Conservation (phyloP, 2,113 vertebrate genomes). For the Trinectes maculatus region DNA sequence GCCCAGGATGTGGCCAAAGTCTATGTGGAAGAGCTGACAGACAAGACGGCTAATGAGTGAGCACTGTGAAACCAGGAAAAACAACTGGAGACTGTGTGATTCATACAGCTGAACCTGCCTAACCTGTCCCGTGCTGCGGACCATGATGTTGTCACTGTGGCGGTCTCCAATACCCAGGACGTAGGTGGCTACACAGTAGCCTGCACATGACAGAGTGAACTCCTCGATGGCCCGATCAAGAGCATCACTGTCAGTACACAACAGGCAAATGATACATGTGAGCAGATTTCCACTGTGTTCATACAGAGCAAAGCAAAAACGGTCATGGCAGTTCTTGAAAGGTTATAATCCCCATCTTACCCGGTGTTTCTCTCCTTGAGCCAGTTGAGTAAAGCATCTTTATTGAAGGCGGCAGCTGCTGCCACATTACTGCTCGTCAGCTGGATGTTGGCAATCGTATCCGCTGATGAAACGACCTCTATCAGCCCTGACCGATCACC, state of each 20-base stretch:
- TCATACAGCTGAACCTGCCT: constrained; percentile 23
- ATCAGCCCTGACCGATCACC: constrained; percentile 96
- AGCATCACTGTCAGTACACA: constrained; percentile 84
- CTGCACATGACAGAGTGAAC: constrained; percentile 97
- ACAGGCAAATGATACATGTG: background rate
- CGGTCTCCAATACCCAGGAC: constrained; percentile 97
- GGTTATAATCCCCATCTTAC: constrained; percentile 70
- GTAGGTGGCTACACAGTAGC: constrained; percentile 99
- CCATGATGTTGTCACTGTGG: constrained; percentile 99
- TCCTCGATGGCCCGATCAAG: constrained; percentile 96
- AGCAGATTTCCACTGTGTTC: background rate
- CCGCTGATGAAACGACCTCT: constrained; percentile 94
- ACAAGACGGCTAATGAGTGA: constrained; percentile 4
- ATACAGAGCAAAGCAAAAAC: too few species aligned
- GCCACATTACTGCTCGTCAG: constrained; percentile 97
- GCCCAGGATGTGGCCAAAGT: constrained; percentile 98
- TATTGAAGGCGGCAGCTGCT: constrained; percentile 97
- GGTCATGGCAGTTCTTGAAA: background rate
- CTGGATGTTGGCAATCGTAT: constrained; percentile 99
- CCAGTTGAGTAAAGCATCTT: constrained; percentile 98
- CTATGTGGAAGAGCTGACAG: constrained; percentile 95
- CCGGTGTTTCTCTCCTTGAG: constrained; percentile 96
- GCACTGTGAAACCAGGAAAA: background rate
- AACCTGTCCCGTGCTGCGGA: constrained; percentile 97
- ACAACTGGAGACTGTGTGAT: fast-evolving